Evolutionary conservation across 2,888 invertebrate species (phyloP).

Genomic region (Brachyopa scutellaris): DNA sequence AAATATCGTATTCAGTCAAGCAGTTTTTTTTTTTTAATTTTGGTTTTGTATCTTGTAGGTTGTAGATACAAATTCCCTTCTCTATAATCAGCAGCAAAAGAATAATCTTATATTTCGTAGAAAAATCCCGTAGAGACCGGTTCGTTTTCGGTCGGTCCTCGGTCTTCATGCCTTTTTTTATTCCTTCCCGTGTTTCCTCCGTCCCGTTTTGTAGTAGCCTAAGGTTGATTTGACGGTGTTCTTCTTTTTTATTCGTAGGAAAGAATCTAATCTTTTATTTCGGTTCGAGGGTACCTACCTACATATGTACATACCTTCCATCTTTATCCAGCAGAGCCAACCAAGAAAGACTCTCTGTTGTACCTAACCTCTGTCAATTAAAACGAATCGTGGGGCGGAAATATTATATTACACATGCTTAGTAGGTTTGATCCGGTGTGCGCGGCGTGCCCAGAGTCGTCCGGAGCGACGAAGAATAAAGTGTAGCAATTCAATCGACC

Average conservation of each 20-base stretch:
- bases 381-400: slow-evolving; percentile 68
- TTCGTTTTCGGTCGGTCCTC: slow-evolving; percentile 18
- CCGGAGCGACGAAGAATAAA: background rate
- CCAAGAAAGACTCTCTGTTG: too few species aligned
- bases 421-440: slow-evolving; percentile 19
- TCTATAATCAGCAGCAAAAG: slow-evolving; percentile 53
- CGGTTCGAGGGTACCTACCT: slow-evolving; percentile 20
- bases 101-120: slow-evolving; percentile 68
- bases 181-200: slow-evolving; percentile 5
- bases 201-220: background rate
- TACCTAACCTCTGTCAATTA: slow-evolving; percentile 53
- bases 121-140: slow-evolving; percentile 59
- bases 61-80: slow-evolving; percentile 64
- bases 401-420: slow-evolving; percentile 70
- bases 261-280: slow-evolving; percentile 60
- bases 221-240: slow-evolving; percentile 1
- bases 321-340: background rate
- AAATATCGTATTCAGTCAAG: background rate
- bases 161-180: background rate
- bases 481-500: slow-evolving; percentile 65
- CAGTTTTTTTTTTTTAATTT: slow-evolving; percentile 7
- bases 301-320: too few species aligned
- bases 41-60: slow-evolving; percentile 34
- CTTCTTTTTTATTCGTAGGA: slow-evolving; percentile 11
- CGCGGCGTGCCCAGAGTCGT: background rate